Evolutionary conservation across 2,888 invertebrate genomes (phyloP).

Genomic region (Arrhopalites spinosus): DNA sequence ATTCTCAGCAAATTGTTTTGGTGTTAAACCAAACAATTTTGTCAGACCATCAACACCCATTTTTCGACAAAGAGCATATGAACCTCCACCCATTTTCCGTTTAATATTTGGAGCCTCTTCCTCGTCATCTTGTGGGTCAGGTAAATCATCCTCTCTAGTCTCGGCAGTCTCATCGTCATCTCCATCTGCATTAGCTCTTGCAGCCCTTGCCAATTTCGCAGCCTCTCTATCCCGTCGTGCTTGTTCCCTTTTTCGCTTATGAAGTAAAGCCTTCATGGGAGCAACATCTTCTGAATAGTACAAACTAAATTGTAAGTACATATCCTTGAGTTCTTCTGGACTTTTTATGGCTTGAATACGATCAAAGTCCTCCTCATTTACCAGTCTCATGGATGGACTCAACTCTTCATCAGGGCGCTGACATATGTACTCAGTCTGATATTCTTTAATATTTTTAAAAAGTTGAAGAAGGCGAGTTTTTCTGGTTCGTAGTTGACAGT

Average conservation of each 20-base stretch:
- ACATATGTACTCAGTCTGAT: constrained; percentile 77
- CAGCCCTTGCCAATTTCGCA: constrained; percentile 53
- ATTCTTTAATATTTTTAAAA: constrained; percentile 90
- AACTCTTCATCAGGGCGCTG: constrained; percentile 85
- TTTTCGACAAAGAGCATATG: constrained; percentile 84
- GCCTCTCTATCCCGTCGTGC: constrained; percentile 57
- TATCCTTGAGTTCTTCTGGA: constrained; percentile 89
- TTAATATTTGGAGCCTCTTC: constrained; percentile 61
- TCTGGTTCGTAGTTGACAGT: constrained; percentile 85
- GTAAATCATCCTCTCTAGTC: constrained; percentile 62
- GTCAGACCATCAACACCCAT: constrained; percentile 84
- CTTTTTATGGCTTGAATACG: constrained; percentile 74
- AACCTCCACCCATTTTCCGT: constrained; percentile 69
- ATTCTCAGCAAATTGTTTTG: constrained; percentile 96
- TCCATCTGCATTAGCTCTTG: constrained; percentile 46
- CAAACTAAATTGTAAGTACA: constrained; percentile 88
- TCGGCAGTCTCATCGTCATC: constrained; percentile 59
- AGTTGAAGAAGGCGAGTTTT: constrained; percentile 81
- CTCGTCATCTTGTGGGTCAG: constrained; percentile 65
- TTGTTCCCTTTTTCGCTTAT: constrained; percentile 65
- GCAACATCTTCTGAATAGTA: constrained; percentile 87
- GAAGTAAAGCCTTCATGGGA: constrained; percentile 77
- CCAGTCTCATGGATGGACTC: constrained; percentile 78
- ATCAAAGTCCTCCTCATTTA: constrained; percentile 84
- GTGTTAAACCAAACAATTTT: constrained; percentile 87